A percentile compares a stretch with the other conserved stretches of the same genome.
Conservation (phyloP, 2,113 vertebrate genomes). For the Lepus europaeus region DNA sequence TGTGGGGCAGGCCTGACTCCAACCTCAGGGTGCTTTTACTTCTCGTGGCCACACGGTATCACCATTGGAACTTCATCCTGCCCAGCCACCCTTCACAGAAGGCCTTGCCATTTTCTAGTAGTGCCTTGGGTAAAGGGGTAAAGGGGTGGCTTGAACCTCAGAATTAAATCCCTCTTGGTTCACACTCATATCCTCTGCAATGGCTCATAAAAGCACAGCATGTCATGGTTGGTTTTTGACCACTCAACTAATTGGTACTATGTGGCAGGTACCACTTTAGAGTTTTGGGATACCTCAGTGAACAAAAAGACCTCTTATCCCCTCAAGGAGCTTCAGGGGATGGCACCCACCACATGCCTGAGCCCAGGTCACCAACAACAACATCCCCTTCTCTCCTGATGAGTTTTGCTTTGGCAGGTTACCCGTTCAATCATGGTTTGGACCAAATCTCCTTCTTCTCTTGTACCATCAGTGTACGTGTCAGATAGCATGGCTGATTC, state of each 20-base stretch:
- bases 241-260: neutral
- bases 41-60: neutral
- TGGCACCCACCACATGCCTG: neutral
- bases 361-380: neutral
- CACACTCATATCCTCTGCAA: neutral
- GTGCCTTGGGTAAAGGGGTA: neutral
- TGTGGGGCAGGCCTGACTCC: neutral
- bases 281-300: neutral
- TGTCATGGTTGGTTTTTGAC: neutral
- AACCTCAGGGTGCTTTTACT: neutral
- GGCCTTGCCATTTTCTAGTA: neutral
- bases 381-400: neutral
- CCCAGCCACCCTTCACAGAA: neutral
- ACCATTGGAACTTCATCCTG: neutral
- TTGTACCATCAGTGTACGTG: neutral
- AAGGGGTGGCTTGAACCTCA: neutral
- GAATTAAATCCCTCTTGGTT: neutral
- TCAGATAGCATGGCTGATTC: neutral
- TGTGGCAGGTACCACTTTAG: neutral
- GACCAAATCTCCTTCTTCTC: neutral
- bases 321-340: neutral
- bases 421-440: neutral
- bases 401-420: neutral
- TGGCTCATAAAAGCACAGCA: neutral
- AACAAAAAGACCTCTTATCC: neutral